phyloP scores from a whole-genome alignment of 2,113 vertebrate species.

The Corythornis madagascariensis region DNA sequence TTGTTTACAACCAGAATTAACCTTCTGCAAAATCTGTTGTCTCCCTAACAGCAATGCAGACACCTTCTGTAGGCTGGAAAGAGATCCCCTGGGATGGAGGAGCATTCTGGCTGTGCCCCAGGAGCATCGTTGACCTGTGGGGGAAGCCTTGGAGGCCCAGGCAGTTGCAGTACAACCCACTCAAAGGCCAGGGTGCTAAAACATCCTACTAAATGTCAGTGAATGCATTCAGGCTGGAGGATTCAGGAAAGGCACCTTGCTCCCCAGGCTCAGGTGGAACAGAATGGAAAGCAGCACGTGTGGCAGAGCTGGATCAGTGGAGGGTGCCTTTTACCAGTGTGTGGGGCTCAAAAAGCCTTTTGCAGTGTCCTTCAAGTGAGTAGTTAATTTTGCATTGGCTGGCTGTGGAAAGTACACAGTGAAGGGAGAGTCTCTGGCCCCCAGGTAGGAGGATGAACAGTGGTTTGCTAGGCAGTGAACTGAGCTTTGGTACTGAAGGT shows the following conservation, averaged over 20 bases:
- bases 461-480: background rate
- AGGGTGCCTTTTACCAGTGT: background rate
- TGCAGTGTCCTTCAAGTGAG: constrained; percentile 11
- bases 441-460: background rate
- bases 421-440: background rate
- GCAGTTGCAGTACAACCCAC: no score
- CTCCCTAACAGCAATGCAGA: background rate
- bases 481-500: background rate
- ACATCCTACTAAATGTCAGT: no score
- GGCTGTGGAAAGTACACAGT: constrained; percentile 30
- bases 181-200: no score
- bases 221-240: no score
- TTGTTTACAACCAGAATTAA: background rate
- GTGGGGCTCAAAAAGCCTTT: constrained; percentile 57
- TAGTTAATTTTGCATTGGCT: constrained; percentile 41
- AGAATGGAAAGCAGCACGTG: background rate
- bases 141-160: no score
- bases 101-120: no score
- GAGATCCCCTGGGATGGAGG: no score
- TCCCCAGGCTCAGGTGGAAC: constrained; percentile 24
- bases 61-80: background rate
- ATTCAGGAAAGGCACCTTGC: background rate
- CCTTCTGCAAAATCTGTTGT: background rate
- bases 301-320: constrained; percentile 50
- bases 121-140: no score